These are phyloP conservation scores for Macrophya annulata DNA, from an alignment of 2,888 invertebrate species.

Conservation along the genomic window DNA sequence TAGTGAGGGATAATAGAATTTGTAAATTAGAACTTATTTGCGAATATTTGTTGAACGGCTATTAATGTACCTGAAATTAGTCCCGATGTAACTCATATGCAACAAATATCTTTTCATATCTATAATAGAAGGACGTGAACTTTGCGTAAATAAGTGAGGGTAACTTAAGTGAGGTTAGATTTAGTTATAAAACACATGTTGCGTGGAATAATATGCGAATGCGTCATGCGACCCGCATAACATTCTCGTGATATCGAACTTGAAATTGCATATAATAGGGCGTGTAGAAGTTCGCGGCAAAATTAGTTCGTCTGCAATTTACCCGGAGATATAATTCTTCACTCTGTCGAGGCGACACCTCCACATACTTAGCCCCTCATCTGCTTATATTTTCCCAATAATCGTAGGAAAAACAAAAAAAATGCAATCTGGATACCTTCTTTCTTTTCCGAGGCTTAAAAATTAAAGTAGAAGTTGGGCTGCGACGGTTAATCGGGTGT, in stretches of 20 bases:
- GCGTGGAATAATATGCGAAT: too few relatives aligned
- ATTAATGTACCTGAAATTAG: constrained; percentile 85
- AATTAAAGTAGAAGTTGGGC: too few relatives aligned
- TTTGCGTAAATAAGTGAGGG: not conserved
- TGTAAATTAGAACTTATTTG: constrained; percentile 1
- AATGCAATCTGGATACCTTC: too few relatives aligned
- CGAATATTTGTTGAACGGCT: constrained; percentile 49
- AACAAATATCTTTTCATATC: constrained; percentile 87
- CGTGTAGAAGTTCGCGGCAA: not conserved
- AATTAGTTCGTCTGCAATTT: not conserved
- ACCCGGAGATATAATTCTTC: too few relatives aligned
- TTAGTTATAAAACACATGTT: not conserved
- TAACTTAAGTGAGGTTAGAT: constrained; percentile 1
- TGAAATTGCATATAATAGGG: not conserved
- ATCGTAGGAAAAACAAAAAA: too few relatives aligned
- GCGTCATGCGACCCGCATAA: too few relatives aligned
- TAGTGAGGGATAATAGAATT: not conserved
- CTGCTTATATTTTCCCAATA: too few relatives aligned
- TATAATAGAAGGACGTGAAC: not conserved
- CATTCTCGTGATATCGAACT: not conserved
- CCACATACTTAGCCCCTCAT: too few relatives aligned
- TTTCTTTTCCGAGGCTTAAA: too few relatives aligned
- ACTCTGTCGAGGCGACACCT: too few relatives aligned
- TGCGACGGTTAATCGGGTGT: too few relatives aligned
- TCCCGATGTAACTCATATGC: constrained; percentile 89